A percentile compares a stretch with the other conserved stretches of the same genome.
Conservation (phyloP, 2,888 invertebrate species). For the Sisyra terminalis region DNA sequence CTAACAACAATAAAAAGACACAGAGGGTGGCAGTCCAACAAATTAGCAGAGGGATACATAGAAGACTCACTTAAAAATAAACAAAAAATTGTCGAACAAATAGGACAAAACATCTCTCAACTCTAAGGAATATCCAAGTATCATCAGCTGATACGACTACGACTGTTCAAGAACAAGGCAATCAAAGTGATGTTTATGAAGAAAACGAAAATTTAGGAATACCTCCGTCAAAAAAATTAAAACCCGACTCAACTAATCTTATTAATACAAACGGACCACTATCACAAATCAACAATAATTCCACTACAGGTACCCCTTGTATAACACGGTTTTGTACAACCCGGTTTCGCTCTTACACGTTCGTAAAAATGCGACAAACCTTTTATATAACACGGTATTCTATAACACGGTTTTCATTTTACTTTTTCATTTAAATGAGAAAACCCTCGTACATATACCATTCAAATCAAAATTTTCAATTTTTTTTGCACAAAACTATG, state of each 20-base stretch:
- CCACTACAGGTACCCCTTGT: no score
- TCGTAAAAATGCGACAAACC: no score
- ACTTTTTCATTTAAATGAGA: no score
- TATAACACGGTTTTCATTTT: no score
- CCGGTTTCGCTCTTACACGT: no score
- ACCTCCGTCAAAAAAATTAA: background rate
- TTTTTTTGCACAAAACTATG: no score
- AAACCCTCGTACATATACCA: no score
- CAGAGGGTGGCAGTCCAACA: slow-evolving; percentile 1
- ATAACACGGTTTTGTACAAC: no score
- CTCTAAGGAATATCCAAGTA: background rate
- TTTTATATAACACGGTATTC: no score
- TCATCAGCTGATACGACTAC: background rate
- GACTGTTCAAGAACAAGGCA: background rate
- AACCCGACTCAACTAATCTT: background rate
- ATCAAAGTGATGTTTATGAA: background rate
- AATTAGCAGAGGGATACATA: background rate
- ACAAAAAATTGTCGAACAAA: slow-evolving; percentile 1
- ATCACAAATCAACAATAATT: slow-evolving; percentile 4
- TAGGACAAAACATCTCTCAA: background rate
- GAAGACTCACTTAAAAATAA: slow-evolving; percentile 3
- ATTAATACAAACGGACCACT: slow-evolving; percentile 1
- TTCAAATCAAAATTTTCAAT: no score
- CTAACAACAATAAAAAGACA: slow-evolving; percentile 1
- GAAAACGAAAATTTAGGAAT: background rate